Percentiles rank a stretch among this genome's conserved stretches.
phyloP scores from a whole-genome alignment of 2,888 invertebrate genomes.

The Mythimna lalbum region DNA sequence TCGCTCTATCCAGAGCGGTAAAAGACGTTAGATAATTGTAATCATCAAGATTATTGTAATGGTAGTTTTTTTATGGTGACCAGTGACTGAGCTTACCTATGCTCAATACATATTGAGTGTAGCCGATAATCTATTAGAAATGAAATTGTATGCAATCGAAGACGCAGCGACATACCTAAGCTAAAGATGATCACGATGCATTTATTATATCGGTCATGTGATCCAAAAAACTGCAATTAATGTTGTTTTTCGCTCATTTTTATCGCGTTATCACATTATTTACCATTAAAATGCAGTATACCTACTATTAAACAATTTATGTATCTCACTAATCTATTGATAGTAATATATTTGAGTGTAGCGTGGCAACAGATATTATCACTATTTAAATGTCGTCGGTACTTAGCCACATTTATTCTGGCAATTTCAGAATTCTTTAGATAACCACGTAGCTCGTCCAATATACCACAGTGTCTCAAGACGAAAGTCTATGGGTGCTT shows the following conservation, averaged over 20 bases:
- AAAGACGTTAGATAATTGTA: too few species aligned
- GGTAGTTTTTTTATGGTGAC: too few species aligned
- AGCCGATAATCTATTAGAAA: not conserved
- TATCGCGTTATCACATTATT: constrained; percentile 20
- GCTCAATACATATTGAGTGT: not conserved
- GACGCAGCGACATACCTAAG: not conserved
- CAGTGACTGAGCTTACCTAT: not conserved
- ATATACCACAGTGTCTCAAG: too few species aligned
- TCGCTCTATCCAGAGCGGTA: too few species aligned
- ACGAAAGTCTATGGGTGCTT: too few species aligned
- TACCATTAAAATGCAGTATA: constrained; percentile 15
- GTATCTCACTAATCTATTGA: constrained; percentile 20
- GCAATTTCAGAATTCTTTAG: not conserved
- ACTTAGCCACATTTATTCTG: not conserved
- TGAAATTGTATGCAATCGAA: not conserved
- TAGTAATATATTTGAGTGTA: constrained; percentile 9
- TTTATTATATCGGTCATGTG: not conserved
- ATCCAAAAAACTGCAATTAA: not conserved
- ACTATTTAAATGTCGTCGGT: constrained; percentile 9
- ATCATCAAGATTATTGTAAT: too few species aligned
- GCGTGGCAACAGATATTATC: constrained; percentile 14
- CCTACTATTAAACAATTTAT: constrained; percentile 17
- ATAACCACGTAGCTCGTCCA: not conserved
- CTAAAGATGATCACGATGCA: not conserved
- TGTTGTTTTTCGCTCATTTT: constrained; percentile 7